Conservation (phyloP, 2,888 invertebrate genomes). For the Caenorhabditis zanzibari region DNA sequence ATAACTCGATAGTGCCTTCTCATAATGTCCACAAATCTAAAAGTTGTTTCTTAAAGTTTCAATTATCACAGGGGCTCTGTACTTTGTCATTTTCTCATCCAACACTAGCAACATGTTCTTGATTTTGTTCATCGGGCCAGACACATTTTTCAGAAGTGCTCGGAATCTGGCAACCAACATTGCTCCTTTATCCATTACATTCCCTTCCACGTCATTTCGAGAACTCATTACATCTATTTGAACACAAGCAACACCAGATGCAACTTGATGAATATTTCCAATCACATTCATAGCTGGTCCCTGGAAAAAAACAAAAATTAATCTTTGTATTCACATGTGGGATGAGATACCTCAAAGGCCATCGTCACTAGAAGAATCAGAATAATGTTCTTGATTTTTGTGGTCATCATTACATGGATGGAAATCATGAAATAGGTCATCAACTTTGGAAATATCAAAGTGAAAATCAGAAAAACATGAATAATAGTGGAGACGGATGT, state of each 20-base stretch:
- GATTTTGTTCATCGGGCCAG: conserved; percentile 68
- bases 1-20: conserved; percentile 56
- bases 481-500: conserved; percentile 66
- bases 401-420: conserved; percentile 66
- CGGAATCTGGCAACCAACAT: conserved; percentile 52
- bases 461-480: conserved; percentile 68
- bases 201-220: conserved; percentile 71
- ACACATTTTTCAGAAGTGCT: conserved; percentile 57
- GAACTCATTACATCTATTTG: conserved; percentile 74
- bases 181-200: conserved; percentile 67
- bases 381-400: conserved; percentile 66
- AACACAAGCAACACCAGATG: conserved; percentile 77
- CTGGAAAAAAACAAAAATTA: conserved; percentile 50
- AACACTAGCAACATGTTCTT: conserved; percentile 56
- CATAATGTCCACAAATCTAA: conserved; percentile 67
- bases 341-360: conserved; percentile 60
- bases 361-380: conserved; percentile 67
- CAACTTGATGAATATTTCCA: conserved; percentile 72
- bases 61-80: background rate
- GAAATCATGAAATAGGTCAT: conserved; percentile 71
- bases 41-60: background rate
- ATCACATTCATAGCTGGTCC: conserved; percentile 77
- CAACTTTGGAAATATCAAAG: conserved; percentile 70
- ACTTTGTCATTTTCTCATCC: conserved; percentile 68
- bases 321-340: no score